Conservation (phyloP, 2,797 vertebrate genomes). For the Heliangelus exortis region DNA sequence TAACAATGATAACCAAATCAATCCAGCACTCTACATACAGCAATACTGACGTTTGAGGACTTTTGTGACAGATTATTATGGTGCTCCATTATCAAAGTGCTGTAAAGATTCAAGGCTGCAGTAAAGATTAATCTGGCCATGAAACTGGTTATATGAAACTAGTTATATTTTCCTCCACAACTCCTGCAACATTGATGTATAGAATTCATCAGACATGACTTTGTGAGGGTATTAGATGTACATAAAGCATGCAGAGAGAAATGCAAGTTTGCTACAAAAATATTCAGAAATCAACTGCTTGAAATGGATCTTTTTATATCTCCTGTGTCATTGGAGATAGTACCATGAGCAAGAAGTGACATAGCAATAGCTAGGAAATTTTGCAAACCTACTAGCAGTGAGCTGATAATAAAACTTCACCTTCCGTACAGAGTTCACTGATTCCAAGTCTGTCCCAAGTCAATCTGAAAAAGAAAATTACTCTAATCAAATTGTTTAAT, state of each 20-base stretch:
- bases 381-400: neutral
- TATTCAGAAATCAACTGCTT: neutral
- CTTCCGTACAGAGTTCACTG: neutral
- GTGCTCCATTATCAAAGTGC: constrained; percentile 18
- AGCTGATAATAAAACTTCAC: neutral
- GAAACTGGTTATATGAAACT: neutral
- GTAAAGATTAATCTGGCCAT: constrained; percentile 52
- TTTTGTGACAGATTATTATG: constrained; percentile 34
- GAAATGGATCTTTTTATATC: neutral
- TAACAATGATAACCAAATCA: neutral
- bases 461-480: neutral
- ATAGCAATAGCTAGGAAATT: neutral
- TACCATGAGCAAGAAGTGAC: neutral
- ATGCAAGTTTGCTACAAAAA: neutral
- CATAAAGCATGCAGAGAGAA: neutral
- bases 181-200: neutral
- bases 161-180: neutral
- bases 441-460: neutral
- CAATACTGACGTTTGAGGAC: neutral
- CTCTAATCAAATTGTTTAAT: neutral
- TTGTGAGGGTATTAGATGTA: neutral
- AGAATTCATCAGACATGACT: neutral
- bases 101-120: constrained; percentile 52
- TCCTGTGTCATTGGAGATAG: neutral
- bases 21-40: neutral